These are phyloP conservation scores for Aphelinus atriplicis DNA, from an alignment of 1,140 invertebrate genomes.

Conservation along the genomic window DNA sequence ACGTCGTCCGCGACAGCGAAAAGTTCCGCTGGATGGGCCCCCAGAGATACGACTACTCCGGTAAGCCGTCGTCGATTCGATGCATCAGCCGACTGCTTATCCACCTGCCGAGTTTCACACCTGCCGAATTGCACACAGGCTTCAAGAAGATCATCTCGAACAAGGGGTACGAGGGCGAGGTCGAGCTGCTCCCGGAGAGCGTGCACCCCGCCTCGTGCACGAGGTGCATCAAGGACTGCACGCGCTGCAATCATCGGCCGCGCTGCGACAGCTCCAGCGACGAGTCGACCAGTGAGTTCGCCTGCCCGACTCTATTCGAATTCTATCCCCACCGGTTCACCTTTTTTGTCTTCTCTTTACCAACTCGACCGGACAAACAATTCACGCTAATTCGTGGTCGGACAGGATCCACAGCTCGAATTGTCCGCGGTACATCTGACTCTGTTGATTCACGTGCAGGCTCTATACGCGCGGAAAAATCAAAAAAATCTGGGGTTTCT, in stretches of 20 bases:
- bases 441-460: too few relatives aligned
- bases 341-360: too few relatives aligned
- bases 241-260: slow-evolving; percentile 56
- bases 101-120: too few relatives aligned
- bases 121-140: slow-evolving; percentile 59
- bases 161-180: slow-evolving; percentile 78
- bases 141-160: slow-evolving; percentile 79
- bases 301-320: not conserved
- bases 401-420: too few relatives aligned
- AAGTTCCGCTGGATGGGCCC: slow-evolving; percentile 90
- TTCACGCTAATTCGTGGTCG: too few relatives aligned
- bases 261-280: slow-evolving; percentile 31
- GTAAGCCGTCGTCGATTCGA: slow-evolving; percentile 55
- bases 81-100: too few relatives aligned
- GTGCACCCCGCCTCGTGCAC: slow-evolving; percentile 61
- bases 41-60: slow-evolving; percentile 85
- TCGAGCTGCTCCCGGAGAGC: slow-evolving; percentile 68
- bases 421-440: too few relatives aligned
- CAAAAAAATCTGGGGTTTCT: too few relatives aligned
- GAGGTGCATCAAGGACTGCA: slow-evolving; percentile 64
- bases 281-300: slow-evolving; percentile 42
- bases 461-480: too few relatives aligned
- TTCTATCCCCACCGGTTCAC: too few relatives aligned
- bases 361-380: too few relatives aligned
- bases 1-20: slow-evolving; percentile 85